Evolutionary conservation across 1,140 invertebrate species (phyloP).

Genomic region (Bactericera cockerelli): DNA sequence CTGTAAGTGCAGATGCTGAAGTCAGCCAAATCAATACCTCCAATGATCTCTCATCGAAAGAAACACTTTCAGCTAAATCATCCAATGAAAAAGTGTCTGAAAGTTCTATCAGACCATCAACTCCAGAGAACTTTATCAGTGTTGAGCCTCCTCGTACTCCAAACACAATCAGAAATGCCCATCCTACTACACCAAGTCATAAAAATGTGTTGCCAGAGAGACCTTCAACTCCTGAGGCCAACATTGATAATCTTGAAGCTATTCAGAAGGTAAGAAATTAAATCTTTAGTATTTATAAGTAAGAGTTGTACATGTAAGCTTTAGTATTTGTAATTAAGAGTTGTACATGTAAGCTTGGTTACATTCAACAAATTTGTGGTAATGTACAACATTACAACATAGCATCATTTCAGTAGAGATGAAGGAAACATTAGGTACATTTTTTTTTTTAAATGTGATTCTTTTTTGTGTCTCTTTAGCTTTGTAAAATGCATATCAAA

Average conservation of each 20-base stretch:
- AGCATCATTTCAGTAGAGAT: no score
- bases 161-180: neutral
- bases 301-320: no score
- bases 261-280: neutral
- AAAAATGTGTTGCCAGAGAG: constrained; percentile 1
- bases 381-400: no score
- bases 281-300: no score
- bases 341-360: no score
- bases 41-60: no score
- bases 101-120: neutral
- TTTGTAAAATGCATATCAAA: no score
- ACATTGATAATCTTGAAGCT: neutral
- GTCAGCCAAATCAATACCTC: neutral
- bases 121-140: neutral
- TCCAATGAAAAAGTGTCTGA: neutral
- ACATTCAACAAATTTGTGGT: no score
- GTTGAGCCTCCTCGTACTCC: neutral
- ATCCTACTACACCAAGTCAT: neutral
- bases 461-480: no score
- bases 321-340: no score
- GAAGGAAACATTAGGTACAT: no score
- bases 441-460: no score
- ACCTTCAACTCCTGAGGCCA: neutral
- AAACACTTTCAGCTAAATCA: neutral
- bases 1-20: neutral